Conservation (phyloP, 2,113 vertebrate genomes). For the Oriolus oriolus region DNA sequence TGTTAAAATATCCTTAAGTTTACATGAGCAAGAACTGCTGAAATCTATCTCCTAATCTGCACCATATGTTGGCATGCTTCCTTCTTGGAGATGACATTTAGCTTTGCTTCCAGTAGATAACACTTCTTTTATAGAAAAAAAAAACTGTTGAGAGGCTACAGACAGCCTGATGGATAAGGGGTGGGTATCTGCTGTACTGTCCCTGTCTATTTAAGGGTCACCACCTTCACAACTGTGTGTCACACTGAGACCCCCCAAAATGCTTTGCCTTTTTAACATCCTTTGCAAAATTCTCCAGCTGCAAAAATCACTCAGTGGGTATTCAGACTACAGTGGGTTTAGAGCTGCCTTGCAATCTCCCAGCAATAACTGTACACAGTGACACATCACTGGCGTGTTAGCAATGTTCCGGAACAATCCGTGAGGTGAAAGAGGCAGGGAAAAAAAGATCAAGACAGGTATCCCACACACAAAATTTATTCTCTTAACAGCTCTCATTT, state of each 20-base stretch:
- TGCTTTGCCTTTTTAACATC: background rate
- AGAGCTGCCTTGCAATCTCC: background rate
- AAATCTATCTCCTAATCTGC: background rate
- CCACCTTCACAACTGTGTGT: background rate
- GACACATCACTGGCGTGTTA: background rate
- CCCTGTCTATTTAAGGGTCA: background rate
- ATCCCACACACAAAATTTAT: background rate
- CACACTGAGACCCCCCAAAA: background rate
- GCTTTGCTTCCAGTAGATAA: background rate
- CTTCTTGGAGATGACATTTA: background rate
- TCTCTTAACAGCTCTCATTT: background rate
- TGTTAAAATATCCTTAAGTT: background rate
- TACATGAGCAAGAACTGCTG: background rate
- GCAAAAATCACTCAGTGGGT: background rate
- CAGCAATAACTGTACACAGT: background rate
- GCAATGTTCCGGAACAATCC: accelerated
- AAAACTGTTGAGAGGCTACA: background rate
- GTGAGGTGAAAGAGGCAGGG: background rate
- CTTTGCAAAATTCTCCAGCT: background rate
- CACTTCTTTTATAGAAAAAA: background rate
- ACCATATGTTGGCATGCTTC: background rate
- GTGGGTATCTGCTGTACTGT: background rate
- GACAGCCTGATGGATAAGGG: background rate
- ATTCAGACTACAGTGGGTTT: background rate
- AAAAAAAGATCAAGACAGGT: background rate